Base-by-base conservation (phyloP, 2,797 vertebrate genomes). In the Liasis olivaceus region DNA sequence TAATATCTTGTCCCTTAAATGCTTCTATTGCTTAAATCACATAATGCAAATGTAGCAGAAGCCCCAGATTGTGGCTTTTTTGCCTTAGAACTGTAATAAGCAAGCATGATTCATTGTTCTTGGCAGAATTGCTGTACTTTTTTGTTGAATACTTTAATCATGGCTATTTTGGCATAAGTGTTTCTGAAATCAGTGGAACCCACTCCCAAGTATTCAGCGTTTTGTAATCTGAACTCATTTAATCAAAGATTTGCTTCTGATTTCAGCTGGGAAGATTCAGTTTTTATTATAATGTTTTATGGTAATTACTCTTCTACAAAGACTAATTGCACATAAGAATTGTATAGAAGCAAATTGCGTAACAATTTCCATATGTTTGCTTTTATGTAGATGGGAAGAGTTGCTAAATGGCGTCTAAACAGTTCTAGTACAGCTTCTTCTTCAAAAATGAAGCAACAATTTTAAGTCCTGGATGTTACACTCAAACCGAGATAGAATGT, bases 261-360 rank as follows among this genome's bases (percentile, higher is more conserved):
- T 90, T 89, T 91, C 20, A 66, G 11, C 56, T 88, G 47, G 31
- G 86, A 81, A 17, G 5, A 60, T 85, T 58, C 94, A 91, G 69
- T 5, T 91, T 85, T 93, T 89, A 94, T 95, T 95, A 63, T 92
- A 95, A 89, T 90, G 95, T 59, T 92, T 69, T 42, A 63, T 94
- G 26, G 51, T 60, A 90, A 93, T 94, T 93, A 81, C 47, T 1
- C 1, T 93, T 66, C 72, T 94, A 84, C 28, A 95, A 88, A 95
- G 91, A 88, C 31, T 93, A 84, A 93, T 93, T 94, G 54, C 86
- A 88, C 92, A 51, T 89, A 90, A 85, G 62, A 93, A 47, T 58
- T 2, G 0, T 81, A 92, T 94, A 54, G 92, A 58, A 66, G 3
- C 54, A 24, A 90, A n/a, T 91, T 63, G 85, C 64, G 66, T 64